These are phyloP conservation scores for Hypothenemus hampei DNA, from an alignment of 1,140 invertebrate species.

Conservation along the genomic window DNA sequence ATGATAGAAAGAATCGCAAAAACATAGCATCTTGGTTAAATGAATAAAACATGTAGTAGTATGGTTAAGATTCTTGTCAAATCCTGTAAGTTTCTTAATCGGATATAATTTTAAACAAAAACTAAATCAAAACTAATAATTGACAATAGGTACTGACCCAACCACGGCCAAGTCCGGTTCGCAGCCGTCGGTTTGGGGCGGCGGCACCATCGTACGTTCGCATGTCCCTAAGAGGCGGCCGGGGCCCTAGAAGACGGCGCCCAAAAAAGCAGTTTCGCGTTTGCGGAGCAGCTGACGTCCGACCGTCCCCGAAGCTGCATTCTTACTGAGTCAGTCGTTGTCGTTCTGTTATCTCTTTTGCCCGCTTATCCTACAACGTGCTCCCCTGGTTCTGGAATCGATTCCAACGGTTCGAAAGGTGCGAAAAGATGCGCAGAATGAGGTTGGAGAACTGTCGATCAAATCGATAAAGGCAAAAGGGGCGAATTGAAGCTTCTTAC, in stretches of 20 bases:
- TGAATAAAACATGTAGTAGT: no score
- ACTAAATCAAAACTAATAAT: no score
- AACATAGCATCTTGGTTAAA: no score
- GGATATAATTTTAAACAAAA: no score
- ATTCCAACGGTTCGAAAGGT: slow-evolving; percentile 18
- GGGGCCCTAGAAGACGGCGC: slow-evolving; percentile 22
- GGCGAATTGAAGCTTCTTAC: no score
- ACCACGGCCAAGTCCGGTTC: slow-evolving; percentile 26
- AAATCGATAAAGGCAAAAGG: no score
- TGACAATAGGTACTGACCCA: slow-evolving; percentile 17
- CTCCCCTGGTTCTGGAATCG: slow-evolving; percentile 14
- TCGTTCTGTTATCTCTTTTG: no score
- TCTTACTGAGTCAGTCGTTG: slow-evolving; percentile 19
- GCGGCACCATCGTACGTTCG: slow-evolving; percentile 25
- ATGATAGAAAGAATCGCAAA: no score
- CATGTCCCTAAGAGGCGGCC: slow-evolving; percentile 20
- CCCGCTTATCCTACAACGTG: slow-evolving; percentile 15
- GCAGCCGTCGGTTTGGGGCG: slow-evolving; percentile 24
- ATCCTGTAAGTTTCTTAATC: no score
- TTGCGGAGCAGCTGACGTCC: slow-evolving; percentile 16
- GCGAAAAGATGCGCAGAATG: slow-evolving; percentile 22
- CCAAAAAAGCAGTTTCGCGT: slow-evolving; percentile 27
- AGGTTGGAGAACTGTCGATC: slow-evolving; percentile 11
- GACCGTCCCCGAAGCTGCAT: slow-evolving; percentile 19
- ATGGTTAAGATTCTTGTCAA: no score